Conservation (phyloP, 2,888 invertebrate species). For the Alloplasta piceator region DNA sequence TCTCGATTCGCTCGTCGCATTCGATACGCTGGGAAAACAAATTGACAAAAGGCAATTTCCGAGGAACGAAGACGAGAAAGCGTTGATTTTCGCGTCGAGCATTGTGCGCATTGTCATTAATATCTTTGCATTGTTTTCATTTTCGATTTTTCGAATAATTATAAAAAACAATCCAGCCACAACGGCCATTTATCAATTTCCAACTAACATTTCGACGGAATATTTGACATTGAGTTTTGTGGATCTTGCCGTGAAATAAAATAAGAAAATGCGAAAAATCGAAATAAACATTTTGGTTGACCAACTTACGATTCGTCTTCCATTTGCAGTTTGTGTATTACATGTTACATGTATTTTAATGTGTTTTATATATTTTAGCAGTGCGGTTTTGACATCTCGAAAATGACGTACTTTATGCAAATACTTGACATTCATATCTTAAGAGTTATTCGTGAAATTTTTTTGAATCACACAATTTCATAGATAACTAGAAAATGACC, state of each 20-base stretch:
- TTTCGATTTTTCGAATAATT: too few species aligned
- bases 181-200: too few species aligned
- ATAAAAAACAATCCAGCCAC: too few species aligned
- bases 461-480: conserved; percentile 27
- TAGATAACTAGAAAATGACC: conserved; percentile 8
- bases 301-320: conserved; percentile 1
- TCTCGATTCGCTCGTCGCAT: background rate
- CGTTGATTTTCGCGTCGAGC: too few species aligned
- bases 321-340: background rate
- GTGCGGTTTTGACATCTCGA: conserved; percentile 5
- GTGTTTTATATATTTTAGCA: background rate
- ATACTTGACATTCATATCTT: conserved; percentile 55
- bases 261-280: too few species aligned
- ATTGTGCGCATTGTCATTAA: too few species aligned
- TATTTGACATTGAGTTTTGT: too few species aligned
- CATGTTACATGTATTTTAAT: background rate
- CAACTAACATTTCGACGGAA: too few species aligned
- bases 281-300: background rate
- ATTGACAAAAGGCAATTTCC: background rate
- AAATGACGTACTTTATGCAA: conserved; percentile 45
- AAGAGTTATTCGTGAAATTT: conserved; percentile 40
- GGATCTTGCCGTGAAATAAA: too few species aligned
- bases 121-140: too few species aligned
- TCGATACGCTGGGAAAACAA: background rate
- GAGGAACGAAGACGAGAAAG: too few species aligned